phyloP scores from a whole-genome alignment of 2,797 vertebrate genomes.

The Sciurus vulgaris region DNA sequence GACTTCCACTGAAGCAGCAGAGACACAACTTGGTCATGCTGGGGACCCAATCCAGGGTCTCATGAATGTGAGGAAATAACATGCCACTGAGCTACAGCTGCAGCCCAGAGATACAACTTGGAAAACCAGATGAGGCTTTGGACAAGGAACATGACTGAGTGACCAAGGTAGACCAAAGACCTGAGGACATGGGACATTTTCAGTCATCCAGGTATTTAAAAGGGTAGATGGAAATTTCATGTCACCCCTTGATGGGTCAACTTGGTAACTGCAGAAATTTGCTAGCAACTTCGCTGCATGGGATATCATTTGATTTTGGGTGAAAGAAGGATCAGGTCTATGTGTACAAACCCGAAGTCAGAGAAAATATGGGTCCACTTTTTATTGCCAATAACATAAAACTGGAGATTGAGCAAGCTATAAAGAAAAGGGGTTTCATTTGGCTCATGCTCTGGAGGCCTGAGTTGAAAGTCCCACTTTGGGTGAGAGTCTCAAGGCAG shows the following conservation, averaged over 20 bases:
- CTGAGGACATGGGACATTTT: fast-evolving
- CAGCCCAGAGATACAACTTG: not conserved
- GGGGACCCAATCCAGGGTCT: too few relatives aligned
- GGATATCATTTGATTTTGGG: not conserved
- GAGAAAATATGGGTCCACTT: not conserved
- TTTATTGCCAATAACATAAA: not conserved
- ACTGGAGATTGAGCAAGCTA: too few relatives aligned
- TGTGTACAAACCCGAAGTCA: not conserved
- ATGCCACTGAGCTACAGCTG: not conserved
- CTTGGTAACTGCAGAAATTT: not conserved
- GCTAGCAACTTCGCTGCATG: not conserved
- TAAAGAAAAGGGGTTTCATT: not conserved
- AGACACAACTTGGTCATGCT: not conserved
- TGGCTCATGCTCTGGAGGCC: not conserved
- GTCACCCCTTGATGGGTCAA: not conserved
- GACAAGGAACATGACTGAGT: fast-evolving
- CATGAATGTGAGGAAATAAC: not conserved
- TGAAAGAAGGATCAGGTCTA: fast-evolving
- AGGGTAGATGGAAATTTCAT: not conserved
- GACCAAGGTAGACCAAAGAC: not conserved
- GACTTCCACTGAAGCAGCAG: not conserved
- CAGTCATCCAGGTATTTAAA: not conserved
- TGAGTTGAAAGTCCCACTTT: not conserved
- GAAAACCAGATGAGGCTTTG: not conserved
- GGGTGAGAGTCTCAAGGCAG: not conserved